Evolutionary conservation across 2,888 invertebrate genomes (phyloP).

Genomic region (Endotricha flammealis): DNA sequence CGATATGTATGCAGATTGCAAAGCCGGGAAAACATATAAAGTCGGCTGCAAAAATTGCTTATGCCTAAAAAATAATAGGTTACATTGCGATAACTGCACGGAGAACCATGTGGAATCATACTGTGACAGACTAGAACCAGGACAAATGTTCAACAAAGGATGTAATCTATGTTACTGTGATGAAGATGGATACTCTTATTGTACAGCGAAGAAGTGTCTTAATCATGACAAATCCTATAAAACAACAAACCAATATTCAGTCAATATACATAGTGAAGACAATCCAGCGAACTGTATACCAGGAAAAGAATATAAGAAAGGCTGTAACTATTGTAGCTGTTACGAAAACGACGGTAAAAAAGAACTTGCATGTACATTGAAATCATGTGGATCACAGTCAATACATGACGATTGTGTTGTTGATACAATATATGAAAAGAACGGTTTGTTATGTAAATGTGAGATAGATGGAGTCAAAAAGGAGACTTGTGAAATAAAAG

Average conservation of each 20-base stretch:
- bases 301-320: conserved; percentile 40
- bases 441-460: conserved; percentile 51
- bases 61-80: conserved; percentile 65
- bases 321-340: conserved; percentile 58
- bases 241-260: neutral
- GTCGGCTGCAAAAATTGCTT: conserved; percentile 73
- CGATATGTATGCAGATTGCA: conserved; percentile 51
- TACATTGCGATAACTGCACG: conserved; percentile 60
- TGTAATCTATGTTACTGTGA: conserved; percentile 78
- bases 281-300: conserved; percentile 39
- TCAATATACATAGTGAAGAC: conserved; percentile 17
- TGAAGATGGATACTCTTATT: conserved; percentile 48
- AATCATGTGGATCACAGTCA: conserved; percentile 28
- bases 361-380: conserved; percentile 58
- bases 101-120: conserved; percentile 25
- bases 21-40: conserved; percentile 50
- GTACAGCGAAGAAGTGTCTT: conserved; percentile 57
- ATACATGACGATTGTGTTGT: conserved; percentile 34
- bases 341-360: conserved; percentile 31
- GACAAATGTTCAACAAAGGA: conserved; percentile 52
- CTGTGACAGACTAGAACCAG: conserved; percentile 32
- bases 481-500: conserved; percentile 39
- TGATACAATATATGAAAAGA: conserved; percentile 36
- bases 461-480: conserved; percentile 24
- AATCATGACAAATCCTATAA: neutral